phyloP scores from a whole-genome alignment of 2,888 invertebrate species.

The Drosophila neonasuta region DNA sequence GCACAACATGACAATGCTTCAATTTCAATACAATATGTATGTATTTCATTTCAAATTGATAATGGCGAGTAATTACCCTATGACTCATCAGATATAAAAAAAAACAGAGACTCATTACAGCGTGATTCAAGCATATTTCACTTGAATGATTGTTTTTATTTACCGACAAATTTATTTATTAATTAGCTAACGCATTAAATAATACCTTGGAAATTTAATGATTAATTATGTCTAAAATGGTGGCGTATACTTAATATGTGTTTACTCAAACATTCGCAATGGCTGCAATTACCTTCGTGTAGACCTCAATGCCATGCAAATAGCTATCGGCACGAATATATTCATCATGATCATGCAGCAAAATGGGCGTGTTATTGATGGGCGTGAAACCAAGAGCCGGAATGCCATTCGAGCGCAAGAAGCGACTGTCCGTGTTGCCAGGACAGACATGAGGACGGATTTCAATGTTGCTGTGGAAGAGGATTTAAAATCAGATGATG shows the following conservation, averaged over 20 bases:
- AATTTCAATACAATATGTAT: constrained; percentile 18
- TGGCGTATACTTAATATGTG: constrained; percentile 2
- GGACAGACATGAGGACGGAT: constrained; percentile 90
- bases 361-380: constrained; percentile 91
- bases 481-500: too few species aligned
- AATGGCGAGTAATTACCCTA: constrained; percentile 34
- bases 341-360: constrained; percentile 96
- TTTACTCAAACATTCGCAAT: constrained; percentile 62
- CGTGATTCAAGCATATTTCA: constrained; percentile 20
- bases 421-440: constrained; percentile 94
- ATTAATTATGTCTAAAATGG: not conserved
- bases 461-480: constrained; percentile 66
- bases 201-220: not conserved
- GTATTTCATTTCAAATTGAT: constrained; percentile 42
- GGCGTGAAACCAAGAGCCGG: constrained; percentile 97
- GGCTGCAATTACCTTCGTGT: constrained; percentile 74
- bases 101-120: constrained; percentile 7
- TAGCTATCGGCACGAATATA: constrained; percentile 90
- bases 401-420: constrained; percentile 89
- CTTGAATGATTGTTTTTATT: constrained; percentile 15
- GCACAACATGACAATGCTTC: constrained; percentile 54
- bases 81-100: constrained; percentile 24
- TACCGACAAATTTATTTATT: constrained; percentile 5
- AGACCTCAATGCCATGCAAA: constrained; percentile 91
- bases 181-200: constrained; percentile 11